These are phyloP conservation scores for Emys orbicularis DNA, from an alignment of 2,797 vertebrate genomes.

Conservation along the genomic window DNA sequence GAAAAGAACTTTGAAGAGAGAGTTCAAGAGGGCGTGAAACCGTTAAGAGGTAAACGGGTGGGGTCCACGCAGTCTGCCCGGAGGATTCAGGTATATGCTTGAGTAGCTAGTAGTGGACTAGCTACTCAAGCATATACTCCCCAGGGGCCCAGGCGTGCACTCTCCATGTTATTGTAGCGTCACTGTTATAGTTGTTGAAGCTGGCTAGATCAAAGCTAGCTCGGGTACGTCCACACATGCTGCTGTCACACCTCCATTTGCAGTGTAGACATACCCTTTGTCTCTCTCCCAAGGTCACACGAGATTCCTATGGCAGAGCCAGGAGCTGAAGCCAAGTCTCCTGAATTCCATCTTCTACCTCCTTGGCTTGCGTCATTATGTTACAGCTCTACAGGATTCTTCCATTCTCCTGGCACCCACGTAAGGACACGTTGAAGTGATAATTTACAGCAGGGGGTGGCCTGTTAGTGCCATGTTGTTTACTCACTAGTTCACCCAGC, in stretches of 20 bases:
- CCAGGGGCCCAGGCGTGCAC: background rate
- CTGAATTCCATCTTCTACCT: accelerated
- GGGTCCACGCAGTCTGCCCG: no score
- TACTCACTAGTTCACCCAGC: background rate
- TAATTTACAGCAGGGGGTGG: background rate
- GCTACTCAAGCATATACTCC: background rate
- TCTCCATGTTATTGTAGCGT: background rate
- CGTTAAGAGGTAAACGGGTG: no score
- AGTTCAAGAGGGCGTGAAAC: no score
- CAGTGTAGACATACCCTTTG: no score
- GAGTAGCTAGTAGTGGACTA: background rate
- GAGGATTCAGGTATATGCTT: no score
- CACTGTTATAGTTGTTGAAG: background rate
- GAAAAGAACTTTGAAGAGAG: no score
- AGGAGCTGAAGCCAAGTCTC: background rate
- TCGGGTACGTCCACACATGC: background rate
- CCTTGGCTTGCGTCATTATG: background rate
- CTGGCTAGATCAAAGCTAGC: background rate
- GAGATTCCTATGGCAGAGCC: no score
- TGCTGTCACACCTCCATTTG: background rate
- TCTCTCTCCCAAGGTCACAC: no score
- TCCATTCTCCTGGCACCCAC: background rate
- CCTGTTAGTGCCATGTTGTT: background rate
- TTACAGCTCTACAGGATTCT: background rate
- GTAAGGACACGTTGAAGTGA: background rate